These are phyloP conservation scores for Gryllus longicercus DNA, from an alignment of 2,888 invertebrate species.

Conservation along the genomic window DNA sequence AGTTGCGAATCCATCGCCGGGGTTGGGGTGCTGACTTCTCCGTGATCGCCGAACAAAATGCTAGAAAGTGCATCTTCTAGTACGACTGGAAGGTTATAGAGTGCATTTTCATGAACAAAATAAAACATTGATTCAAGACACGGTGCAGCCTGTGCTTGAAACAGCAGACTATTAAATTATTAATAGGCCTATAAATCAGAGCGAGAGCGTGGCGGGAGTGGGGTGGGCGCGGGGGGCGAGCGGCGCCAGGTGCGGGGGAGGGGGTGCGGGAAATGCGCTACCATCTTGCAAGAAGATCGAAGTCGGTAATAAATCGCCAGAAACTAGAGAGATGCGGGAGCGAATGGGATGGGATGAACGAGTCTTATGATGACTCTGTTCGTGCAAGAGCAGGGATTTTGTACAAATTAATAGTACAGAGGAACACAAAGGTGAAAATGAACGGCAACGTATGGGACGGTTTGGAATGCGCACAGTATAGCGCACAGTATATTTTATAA, in stretches of 20 bases:
- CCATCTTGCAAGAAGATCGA: neutral
- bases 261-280: neutral
- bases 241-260: neutral
- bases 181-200: neutral
- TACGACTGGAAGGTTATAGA: constrained; percentile 17
- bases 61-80: constrained; percentile 17
- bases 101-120: neutral
- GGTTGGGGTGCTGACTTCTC: neutral
- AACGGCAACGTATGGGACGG: no score
- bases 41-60: neutral
- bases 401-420: no score
- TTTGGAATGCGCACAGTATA: no score
- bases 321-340: neutral
- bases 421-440: no score
- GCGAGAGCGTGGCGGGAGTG: neutral
- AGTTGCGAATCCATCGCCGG: constrained; percentile 2
- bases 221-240: neutral
- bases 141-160: neutral
- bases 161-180: neutral
- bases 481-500: no score
- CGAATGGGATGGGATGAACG: no score
- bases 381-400: no score
- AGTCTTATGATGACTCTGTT: no score
- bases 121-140: neutral
- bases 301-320: neutral